Evolutionary conservation across 2,113 vertebrate species (phyloP).

Genomic region (Callorhinus ursinus): DNA sequence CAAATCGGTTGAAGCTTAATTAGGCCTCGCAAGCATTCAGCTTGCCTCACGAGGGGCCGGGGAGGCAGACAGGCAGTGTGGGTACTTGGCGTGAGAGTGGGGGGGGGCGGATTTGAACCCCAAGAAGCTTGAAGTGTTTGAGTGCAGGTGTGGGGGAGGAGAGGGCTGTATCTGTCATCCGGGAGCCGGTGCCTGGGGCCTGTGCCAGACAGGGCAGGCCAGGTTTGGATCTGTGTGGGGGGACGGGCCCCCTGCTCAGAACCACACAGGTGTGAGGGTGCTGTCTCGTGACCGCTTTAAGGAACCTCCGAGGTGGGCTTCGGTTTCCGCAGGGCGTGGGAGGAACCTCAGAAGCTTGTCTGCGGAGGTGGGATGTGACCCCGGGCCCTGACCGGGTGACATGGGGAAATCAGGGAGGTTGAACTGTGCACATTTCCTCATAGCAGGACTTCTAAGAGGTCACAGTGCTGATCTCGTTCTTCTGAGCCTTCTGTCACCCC

Average conservation of each 20-base stretch:
- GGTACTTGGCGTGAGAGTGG: neutral
- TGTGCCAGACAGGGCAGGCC: fast-evolving
- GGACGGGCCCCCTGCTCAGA: neutral
- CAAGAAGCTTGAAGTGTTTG: neutral
- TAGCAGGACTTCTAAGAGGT: neutral
- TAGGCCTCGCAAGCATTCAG: neutral
- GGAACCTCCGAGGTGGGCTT: neutral
- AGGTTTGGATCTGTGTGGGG: neutral
- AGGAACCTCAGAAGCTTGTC: neutral
- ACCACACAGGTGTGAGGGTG: fast-evolving
- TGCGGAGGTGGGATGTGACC: too few species aligned
- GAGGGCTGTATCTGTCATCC: neutral
- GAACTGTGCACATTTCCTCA: neutral
- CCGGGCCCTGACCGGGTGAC: neutral
- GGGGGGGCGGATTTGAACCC: too few species aligned
- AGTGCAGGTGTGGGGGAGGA: neutral
- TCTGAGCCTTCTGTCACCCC: neutral
- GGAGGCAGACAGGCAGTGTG: neutral
- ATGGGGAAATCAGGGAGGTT: neutral
- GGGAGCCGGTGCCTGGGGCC: too few species aligned
- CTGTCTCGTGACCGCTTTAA: neutral
- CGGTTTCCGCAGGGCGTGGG: neutral
- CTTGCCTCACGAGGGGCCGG: neutral
- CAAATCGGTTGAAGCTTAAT: neutral
- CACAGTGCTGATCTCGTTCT: fast-evolving